A percentile compares a stretch with the other conserved stretches of the same genome.
Evolutionary conservation across 2,113 vertebrate species (phyloP).

Genomic region (Phylloscopus whistleri): DNA sequence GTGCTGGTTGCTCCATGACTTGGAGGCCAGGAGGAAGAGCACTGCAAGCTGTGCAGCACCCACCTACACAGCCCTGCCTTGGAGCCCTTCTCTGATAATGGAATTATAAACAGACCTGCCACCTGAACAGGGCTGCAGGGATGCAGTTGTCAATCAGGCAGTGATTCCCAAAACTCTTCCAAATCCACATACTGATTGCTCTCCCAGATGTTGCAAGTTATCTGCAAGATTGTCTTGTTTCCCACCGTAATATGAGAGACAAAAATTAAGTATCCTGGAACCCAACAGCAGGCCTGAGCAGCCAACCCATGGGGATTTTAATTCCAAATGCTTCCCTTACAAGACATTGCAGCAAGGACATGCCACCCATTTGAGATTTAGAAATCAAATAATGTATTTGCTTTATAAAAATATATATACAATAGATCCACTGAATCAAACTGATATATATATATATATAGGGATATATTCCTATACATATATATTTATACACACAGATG

Average conservation of each 20-base stretch:
- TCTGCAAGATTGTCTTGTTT: background rate
- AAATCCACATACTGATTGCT: background rate
- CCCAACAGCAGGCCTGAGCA: background rate
- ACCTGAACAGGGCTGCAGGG: background rate
- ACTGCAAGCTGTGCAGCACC: background rate
- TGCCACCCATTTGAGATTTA: background rate
- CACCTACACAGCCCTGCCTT: background rate
- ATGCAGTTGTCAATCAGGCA: background rate
- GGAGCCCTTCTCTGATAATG: rapidly evolving
- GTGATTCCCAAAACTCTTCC: background rate
- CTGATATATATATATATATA: background rate
- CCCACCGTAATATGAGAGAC: background rate
- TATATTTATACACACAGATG: background rate
- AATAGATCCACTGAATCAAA: background rate
- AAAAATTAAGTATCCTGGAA: background rate
- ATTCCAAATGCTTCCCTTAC: background rate
- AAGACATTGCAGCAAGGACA: background rate
- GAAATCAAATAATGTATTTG: background rate
- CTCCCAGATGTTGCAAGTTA: background rate
- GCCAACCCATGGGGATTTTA: background rate
- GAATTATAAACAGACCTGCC: background rate
- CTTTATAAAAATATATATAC: background rate
- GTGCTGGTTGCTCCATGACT: background rate
- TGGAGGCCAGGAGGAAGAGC: background rate
- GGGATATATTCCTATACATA: background rate